Evolutionary conservation across 2,888 invertebrate genomes (phyloP).

Genomic region (Acleris holmiana): DNA sequence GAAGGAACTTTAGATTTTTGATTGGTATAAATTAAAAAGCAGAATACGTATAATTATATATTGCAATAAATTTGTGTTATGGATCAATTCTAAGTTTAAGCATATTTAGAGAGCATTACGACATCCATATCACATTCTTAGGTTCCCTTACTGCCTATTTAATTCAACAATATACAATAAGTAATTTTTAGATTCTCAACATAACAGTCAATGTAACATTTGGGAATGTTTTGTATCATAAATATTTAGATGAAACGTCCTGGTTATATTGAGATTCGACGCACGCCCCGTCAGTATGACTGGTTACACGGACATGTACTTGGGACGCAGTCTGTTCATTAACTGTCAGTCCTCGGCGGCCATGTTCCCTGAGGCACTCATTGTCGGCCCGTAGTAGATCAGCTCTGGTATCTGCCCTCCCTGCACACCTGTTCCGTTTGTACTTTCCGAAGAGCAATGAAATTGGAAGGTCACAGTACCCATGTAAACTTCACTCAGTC

Average conservation of each 20-base stretch:
- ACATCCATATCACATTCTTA: constrained; percentile 82
- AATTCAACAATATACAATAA: constrained; percentile 75
- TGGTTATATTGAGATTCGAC: constrained; percentile 41
- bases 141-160: constrained; percentile 61
- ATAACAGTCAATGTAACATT: constrained; percentile 68
- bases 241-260: constrained; percentile 42
- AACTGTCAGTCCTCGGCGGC: constrained; percentile 80
- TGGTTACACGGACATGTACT: constrained; percentile 71
- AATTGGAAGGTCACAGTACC: constrained; percentile 98
- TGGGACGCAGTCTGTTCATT: constrained; percentile 57
- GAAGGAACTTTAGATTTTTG: no score
- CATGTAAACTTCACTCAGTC: constrained; percentile 96
- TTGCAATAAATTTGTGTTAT: constrained; percentile 59
- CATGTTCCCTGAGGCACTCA: constrained; percentile 69
- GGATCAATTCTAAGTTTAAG: constrained; percentile 61
- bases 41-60: constrained; percentile 50
- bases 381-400: constrained; percentile 95
- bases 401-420: constrained; percentile 99
- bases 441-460: constrained; percentile 98
- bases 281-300: constrained; percentile 40
- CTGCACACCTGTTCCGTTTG: constrained; percentile 98
- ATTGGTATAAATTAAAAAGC: constrained; percentile 26
- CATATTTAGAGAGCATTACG: constrained; percentile 78
- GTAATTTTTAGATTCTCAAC: constrained; percentile 56
- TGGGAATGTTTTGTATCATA: constrained; percentile 66